These are phyloP conservation scores for Callimorpha dominula DNA, from an alignment of 2,888 invertebrate genomes.

Conservation along the genomic window DNA sequence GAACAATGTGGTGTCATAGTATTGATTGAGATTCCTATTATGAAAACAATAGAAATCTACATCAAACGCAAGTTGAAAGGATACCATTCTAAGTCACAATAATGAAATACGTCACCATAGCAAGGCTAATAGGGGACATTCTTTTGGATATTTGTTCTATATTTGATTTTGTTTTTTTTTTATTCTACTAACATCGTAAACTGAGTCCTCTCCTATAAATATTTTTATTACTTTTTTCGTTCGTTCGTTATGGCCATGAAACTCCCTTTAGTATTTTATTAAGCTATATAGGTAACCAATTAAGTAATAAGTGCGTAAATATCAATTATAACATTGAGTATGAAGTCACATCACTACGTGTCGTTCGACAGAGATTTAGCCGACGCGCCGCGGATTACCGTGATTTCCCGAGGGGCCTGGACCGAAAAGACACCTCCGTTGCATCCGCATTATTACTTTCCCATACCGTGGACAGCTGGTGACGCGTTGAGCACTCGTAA, in stretches of 20 bases:
- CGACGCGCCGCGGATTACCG: constrained; percentile 81
- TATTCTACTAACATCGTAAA: neutral
- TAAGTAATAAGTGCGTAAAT: constrained; percentile 11
- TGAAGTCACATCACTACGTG: constrained; percentile 58
- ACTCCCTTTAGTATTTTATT: neutral
- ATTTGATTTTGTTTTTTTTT: too few relatives aligned
- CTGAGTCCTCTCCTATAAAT: neutral
- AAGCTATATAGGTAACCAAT: neutral
- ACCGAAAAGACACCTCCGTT: constrained; percentile 84
- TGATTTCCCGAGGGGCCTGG: constrained; percentile 85
- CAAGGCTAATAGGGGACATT: neutral
- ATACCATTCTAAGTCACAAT: neutral
- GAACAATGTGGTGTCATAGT: neutral
- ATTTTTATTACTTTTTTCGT: too few relatives aligned
- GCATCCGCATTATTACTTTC: constrained; percentile 84
- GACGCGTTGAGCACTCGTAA: constrained; percentile 66
- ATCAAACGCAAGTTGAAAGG: neutral
- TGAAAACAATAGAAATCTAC: neutral
- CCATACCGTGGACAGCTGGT: constrained; percentile 73
- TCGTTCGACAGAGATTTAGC: constrained; percentile 78
- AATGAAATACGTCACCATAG: neutral
- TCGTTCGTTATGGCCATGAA: neutral
- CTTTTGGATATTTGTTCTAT: neutral
- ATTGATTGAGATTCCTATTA: neutral
- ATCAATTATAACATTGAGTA: constrained; percentile 26